Percentiles rank a stretch among this genome's conserved stretches.
Evolutionary conservation across 2,888 invertebrate genomes (phyloP).

Genomic region (Callinectes sapidus): DNA sequence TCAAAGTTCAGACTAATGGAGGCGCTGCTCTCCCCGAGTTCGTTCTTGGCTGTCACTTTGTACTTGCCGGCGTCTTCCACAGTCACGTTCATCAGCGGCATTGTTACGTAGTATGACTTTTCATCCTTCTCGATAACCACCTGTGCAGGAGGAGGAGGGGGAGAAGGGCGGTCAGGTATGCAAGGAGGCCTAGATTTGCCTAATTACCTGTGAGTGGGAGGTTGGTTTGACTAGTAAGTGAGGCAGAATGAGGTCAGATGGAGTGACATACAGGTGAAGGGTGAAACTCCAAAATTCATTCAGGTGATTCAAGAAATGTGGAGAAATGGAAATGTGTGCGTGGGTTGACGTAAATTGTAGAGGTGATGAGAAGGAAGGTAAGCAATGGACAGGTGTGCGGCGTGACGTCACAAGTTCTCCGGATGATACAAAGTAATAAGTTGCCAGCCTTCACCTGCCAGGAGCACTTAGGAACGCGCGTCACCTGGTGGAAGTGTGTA

Average conservation of each 20-base stretch:
- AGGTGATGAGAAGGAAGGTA: neutral
- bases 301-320: neutral
- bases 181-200: neutral
- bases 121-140: constrained; percentile 92
- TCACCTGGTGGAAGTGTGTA: neutral
- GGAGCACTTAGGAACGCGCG: neutral
- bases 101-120: constrained; percentile 93
- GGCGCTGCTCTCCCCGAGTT: constrained; percentile 97
- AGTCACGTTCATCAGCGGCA: constrained; percentile 95
- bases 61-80: constrained; percentile 98
- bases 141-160: constrained; percentile 77
- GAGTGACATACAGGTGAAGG: neutral
- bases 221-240: neutral
- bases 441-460: neutral
- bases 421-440: neutral
- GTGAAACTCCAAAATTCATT: neutral
- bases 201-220: neutral
- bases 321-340: neutral
- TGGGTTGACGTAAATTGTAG: neutral
- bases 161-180: neutral
- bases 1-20: constrained; percentile 98
- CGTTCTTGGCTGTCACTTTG: constrained; percentile 97
- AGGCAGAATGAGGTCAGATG: neutral
- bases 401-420: neutral
- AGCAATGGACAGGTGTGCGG: neutral